phyloP scores from a whole-genome alignment of 1,140 invertebrate genomes.

The Oncopodura yosiiana region DNA sequence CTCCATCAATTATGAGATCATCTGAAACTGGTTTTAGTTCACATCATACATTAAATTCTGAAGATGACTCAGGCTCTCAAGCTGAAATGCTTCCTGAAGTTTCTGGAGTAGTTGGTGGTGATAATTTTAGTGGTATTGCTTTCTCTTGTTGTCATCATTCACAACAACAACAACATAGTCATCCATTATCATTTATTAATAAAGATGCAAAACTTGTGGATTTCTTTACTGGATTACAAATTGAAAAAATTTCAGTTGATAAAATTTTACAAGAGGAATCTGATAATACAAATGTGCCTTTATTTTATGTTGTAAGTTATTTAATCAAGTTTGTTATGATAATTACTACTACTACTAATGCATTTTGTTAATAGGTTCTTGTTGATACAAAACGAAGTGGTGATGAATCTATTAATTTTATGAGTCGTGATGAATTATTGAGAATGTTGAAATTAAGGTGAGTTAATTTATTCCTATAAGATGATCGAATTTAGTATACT shows the following conservation, averaged over 20 bases:
- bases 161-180: not conserved
- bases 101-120: not conserved
- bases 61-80: slow-evolving; percentile 27
- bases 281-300: not conserved
- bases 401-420: slow-evolving; percentile 61
- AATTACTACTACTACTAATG: not conserved
- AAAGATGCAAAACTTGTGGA: slow-evolving; percentile 41
- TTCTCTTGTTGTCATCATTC: slow-evolving; percentile 23
- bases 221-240: slow-evolving; percentile 49
- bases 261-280: slow-evolving; percentile 34
- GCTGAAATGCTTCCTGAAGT: too few relatives aligned
- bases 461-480: too few relatives aligned
- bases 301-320: not conserved
- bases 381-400: slow-evolving; percentile 64
- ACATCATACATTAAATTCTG: slow-evolving; percentile 34
- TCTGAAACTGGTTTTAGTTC: slow-evolving; percentile 28
- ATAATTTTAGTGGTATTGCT: not conserved
- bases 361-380: slow-evolving; percentile 38
- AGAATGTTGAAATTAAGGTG: slow-evolving; percentile 60
- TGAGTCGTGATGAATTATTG: slow-evolving; percentile 67
- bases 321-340: not conserved
- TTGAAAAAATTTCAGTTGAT: slow-evolving; percentile 50
- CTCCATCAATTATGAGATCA: slow-evolving; percentile 22
- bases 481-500: too few relatives aligned
- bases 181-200: slow-evolving; percentile 21